phyloP scores from a whole-genome alignment of 92 coral and sea anemone species.

The Muricea muricata region DNA sequence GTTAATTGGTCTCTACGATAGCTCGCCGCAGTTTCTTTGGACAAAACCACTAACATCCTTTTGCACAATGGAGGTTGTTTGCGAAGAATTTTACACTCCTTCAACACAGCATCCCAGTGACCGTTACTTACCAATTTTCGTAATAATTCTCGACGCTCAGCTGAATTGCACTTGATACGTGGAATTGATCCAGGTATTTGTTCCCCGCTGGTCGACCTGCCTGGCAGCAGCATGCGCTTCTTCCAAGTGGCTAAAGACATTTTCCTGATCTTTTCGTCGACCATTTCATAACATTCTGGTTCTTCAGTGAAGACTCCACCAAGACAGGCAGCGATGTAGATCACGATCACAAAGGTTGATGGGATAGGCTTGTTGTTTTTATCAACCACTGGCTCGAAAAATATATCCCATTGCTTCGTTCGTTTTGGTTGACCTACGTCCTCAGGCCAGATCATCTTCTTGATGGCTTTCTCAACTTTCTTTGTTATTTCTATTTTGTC shows the following conservation, averaged over 20 bases:
- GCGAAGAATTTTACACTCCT: background rate
- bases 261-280: conserved; percentile 16
- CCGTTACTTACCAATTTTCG: background rate
- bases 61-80: background rate
- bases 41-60: too few relatives aligned
- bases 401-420: conserved; percentile 54
- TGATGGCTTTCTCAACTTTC: conserved; percentile 27
- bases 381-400: too few relatives aligned
- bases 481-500: conserved; percentile 24
- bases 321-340: too few relatives aligned
- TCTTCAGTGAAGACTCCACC: too few relatives aligned
- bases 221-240: background rate
- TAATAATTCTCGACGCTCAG: background rate
- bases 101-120: background rate
- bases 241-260: conserved; percentile 45
- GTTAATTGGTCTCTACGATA: too few relatives aligned
- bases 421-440: conserved; percentile 27
- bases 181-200: background rate
- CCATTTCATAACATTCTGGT: conserved; percentile 56
- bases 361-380: too few relatives aligned
- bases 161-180: background rate
- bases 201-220: background rate
- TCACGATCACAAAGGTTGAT: too few relatives aligned
- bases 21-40: too few relatives aligned
- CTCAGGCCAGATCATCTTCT: conserved; percentile 52